Percentiles rank a stretch among this genome's conserved stretches.
Evolutionary conservation across 2,888 invertebrate species (phyloP).

Genomic region (Uloborus plumipes): DNA sequence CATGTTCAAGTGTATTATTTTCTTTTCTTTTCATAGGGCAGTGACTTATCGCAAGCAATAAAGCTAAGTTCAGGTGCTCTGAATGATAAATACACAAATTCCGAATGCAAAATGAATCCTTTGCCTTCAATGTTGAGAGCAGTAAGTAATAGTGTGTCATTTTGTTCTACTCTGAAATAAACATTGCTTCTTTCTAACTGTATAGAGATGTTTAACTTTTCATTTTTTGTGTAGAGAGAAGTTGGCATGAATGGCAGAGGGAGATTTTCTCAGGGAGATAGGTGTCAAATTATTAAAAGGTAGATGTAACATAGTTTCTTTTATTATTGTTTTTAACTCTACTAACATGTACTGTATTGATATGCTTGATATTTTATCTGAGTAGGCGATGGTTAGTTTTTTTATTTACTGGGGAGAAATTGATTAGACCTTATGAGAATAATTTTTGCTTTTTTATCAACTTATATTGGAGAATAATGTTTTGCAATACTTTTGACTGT

Average conservation of each 20-base stretch:
- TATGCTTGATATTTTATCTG: neutral
- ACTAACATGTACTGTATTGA: neutral
- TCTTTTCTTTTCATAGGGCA: conserved; percentile 27
- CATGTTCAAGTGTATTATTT: neutral
- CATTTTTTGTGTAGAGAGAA: conserved; percentile 55
- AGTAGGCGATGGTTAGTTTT: too few relatives aligned
- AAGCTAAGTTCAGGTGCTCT: conserved; percentile 53
- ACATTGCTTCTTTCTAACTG: neutral
- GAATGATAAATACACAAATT: conserved; percentile 32
- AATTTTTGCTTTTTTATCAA: too few relatives aligned
- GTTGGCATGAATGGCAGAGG: conserved; percentile 63
- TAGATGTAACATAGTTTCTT: conserved; percentile 5
- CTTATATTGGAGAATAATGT: too few relatives aligned
- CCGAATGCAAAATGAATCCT: conserved; percentile 18
- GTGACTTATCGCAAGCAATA: conserved; percentile 65
- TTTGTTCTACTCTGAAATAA: neutral
- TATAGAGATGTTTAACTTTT: neutral
- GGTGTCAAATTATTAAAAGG: conserved; percentile 63
- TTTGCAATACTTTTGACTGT: too few relatives aligned
- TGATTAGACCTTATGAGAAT: too few relatives aligned
- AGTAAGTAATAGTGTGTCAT: conserved; percentile 23
- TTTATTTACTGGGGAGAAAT: too few relatives aligned
- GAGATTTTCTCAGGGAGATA: conserved; percentile 62
- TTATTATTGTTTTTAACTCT: neutral
- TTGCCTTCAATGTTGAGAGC: conserved; percentile 54